A percentile compares a stretch with the other conserved stretches of the same genome.
Evolutionary conservation across 2,113 vertebrate species (phyloP).

Genomic region (Microtus oregoni): DNA sequence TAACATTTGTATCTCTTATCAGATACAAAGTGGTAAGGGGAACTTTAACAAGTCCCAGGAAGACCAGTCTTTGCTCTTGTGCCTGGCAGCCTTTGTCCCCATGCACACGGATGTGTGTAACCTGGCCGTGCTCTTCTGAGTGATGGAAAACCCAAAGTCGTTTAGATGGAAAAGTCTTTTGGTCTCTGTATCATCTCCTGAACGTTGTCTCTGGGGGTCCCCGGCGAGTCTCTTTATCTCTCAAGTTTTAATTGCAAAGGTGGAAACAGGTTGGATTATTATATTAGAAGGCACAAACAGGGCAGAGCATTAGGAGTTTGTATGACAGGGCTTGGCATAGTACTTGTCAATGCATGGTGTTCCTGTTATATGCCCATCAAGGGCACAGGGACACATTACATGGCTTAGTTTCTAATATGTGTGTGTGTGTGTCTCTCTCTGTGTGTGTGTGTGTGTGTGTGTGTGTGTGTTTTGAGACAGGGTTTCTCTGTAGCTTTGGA

Average conservation of each 20-base stretch:
- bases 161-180: not conserved
- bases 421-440: no score
- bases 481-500: no score
- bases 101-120: fast-evolving
- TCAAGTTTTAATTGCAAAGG: slow-evolving; percentile 1
- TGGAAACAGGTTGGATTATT: not conserved
- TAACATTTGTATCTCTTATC: no score
- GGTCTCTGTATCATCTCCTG: not conserved
- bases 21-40: not conserved
- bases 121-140: not conserved
- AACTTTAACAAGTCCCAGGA: no score
- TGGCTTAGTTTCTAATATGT: not conserved
- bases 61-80: not conserved
- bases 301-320: not conserved
- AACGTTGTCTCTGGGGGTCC: not conserved
- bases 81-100: not conserved
- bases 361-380: no score
- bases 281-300: not conserved
- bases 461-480: no score
- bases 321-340: not conserved
- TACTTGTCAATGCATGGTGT: fast-evolving
- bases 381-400: no score
- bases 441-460: no score
- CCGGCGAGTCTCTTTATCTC: not conserved
- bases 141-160: not conserved